These are phyloP conservation scores for Cyprinella venusta DNA, from an alignment of 2,797 vertebrate genomes.

Conservation along the genomic window DNA sequence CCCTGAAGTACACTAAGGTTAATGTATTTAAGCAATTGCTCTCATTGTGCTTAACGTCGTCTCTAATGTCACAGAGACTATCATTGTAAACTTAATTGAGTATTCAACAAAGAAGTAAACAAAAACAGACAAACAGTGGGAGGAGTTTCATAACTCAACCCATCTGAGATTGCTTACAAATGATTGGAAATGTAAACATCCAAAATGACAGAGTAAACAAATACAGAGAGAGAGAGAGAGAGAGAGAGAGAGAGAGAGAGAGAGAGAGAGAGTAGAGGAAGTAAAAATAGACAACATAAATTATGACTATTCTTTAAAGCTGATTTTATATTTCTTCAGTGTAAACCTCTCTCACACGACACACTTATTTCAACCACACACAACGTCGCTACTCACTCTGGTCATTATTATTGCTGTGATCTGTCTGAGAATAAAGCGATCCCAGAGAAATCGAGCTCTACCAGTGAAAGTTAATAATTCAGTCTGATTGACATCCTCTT, in stretches of 20 bases:
- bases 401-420: slow-evolving; percentile 18
- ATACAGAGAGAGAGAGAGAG: not conserved
- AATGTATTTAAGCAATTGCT: not conserved
- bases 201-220: slow-evolving; percentile 17
- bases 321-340: not conserved
- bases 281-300: not conserved
- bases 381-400: not conserved
- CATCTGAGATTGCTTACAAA: slow-evolving; percentile 6
- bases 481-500: slow-evolving; percentile 48
- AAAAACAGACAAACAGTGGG: slow-evolving; percentile 24
- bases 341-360: not conserved
- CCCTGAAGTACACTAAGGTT: not conserved
- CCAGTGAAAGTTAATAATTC: slow-evolving; percentile 48
- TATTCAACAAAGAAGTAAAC: slow-evolving; percentile 15
- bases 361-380: not conserved
- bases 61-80: slow-evolving; percentile 3
- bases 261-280: not conserved
- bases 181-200: slow-evolving; percentile 10
- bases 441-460: slow-evolving; percentile 10
- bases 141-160: not conserved
- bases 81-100: slow-evolving; percentile 6
- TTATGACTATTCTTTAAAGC: not conserved
- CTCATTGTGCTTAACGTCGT: slow-evolving; percentile 2
- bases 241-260: not conserved
- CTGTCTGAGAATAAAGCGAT: slow-evolving; percentile 21